Conservation (phyloP, 1,140 invertebrate genomes). For the Leptinotarsa defecta region DNA sequence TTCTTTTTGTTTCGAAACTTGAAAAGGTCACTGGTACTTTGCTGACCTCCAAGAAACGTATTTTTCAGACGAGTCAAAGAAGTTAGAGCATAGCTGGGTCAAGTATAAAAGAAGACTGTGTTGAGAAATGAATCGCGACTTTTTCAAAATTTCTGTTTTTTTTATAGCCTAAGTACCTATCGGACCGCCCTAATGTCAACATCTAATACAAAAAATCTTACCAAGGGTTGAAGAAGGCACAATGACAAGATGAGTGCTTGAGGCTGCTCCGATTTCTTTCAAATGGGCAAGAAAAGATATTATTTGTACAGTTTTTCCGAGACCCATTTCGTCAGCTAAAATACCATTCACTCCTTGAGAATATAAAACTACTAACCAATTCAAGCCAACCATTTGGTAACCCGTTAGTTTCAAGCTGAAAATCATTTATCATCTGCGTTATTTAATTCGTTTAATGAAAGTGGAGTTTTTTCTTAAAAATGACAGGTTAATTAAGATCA, state of each 20-base stretch:
- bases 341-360: slow-evolving; percentile 91
- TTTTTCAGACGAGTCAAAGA: too few species aligned
- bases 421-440: background rate
- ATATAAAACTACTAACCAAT: slow-evolving; percentile 91
- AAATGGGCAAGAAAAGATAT: slow-evolving; percentile 89
- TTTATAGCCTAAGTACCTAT: too few species aligned
- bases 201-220: slow-evolving; percentile 50
- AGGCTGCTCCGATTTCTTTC: slow-evolving; percentile 72
- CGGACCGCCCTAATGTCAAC: too few species aligned
- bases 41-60: background rate
- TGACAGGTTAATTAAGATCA: too few species aligned
- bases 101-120: too few species aligned
- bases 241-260: slow-evolving; percentile 83
- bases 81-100: too few species aligned
- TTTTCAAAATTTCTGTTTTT: too few species aligned
- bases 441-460: too few species aligned
- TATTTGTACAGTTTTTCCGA: slow-evolving; percentile 89
- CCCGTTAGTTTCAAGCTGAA: slow-evolving; percentile 73
- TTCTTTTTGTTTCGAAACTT: too few species aligned
- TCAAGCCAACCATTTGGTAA: slow-evolving; percentile 92
- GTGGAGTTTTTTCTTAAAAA: too few species aligned
- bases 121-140: too few species aligned
- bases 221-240: slow-evolving; percentile 91
- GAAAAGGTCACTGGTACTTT: background rate
- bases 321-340: slow-evolving; percentile 89